phyloP scores from a whole-genome alignment of 2,113 vertebrate species.

The Heterochromis multidens region DNA sequence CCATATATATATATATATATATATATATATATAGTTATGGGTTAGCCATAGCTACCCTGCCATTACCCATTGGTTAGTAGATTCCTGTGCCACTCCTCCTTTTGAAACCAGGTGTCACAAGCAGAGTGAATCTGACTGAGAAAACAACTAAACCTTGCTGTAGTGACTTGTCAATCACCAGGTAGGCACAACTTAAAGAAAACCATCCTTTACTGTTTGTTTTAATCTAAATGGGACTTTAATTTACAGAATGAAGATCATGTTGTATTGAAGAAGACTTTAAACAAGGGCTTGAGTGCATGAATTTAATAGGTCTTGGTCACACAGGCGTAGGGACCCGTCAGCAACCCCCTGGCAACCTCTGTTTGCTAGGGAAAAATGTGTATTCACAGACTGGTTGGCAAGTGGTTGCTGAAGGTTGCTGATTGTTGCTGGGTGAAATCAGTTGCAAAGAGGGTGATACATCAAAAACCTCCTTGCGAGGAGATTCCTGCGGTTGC shows the following conservation, averaged over 20 bases:
- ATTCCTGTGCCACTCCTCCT: not conserved
- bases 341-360: not conserved
- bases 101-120: not conserved
- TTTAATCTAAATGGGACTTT: not conserved
- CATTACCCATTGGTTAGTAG: not conserved
- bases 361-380: not conserved
- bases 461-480: not conserved
- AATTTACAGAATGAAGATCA: not conserved
- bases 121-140: not conserved
- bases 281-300: not conserved
- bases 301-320: no score
- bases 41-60: not conserved
- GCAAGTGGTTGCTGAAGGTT: not conserved
- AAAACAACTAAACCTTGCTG: no score
- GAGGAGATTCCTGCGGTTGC: not conserved
- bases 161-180: no score
- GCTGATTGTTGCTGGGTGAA: not conserved
- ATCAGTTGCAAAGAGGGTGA: not conserved
- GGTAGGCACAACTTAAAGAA: rapidly evolving
- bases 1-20: no score
- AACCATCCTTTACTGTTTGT: not conserved
- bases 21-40: no score
- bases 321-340: not conserved
- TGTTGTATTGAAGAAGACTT: not conserved
- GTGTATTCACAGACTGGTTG: rapidly evolving